phyloP scores from a whole-genome alignment of 2,113 vertebrate species.

The Stomatorhinus ivindoensis region DNA sequence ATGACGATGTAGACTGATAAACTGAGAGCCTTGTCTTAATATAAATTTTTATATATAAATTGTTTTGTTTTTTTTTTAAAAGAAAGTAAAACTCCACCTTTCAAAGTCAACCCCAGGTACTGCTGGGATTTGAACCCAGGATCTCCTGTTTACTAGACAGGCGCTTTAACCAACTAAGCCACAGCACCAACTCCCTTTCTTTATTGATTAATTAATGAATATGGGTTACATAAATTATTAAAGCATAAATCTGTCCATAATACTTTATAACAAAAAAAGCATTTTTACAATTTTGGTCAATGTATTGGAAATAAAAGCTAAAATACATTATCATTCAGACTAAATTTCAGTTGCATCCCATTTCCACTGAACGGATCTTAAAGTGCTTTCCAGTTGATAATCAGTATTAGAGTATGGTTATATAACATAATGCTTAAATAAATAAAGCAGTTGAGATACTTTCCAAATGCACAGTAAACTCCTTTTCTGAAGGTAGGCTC shows the following conservation, averaged over 20 bases:
- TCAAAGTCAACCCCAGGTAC: not conserved
- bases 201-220: not conserved
- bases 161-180: not conserved
- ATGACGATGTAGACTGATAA: not conserved
- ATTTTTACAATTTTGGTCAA: not conserved
- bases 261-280: not conserved
- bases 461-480: not conserved
- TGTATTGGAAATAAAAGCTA: not conserved
- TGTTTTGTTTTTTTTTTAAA: no score
- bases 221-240: not conserved
- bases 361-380: no score
- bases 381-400: not conserved
- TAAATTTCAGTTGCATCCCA: no score
- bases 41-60: no score
- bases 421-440: not conserved
- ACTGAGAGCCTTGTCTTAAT: not conserved
- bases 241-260: not conserved
- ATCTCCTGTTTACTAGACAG: no score
- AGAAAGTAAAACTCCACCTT: not conserved
- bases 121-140: not conserved
- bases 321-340: not conserved
- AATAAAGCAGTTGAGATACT: not conserved
- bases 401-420: not conserved
- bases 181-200: not conserved
- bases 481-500: not conserved